Conservation (phyloP, 2,113 vertebrate species). For the Chunga burmeisteri region DNA sequence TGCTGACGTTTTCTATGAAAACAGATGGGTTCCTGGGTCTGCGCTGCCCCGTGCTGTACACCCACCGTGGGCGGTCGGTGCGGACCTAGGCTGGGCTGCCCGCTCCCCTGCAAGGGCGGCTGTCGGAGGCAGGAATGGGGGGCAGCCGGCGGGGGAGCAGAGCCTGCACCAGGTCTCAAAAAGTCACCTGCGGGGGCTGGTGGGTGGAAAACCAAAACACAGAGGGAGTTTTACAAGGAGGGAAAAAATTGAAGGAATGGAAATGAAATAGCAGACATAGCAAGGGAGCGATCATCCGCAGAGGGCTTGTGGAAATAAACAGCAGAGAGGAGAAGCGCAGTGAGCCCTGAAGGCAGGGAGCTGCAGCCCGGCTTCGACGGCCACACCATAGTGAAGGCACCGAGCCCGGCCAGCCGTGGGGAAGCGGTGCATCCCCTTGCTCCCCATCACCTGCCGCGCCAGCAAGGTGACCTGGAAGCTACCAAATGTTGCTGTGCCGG, state of each 20-base stretch:
- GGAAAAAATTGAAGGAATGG: neutral
- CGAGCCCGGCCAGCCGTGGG: accelerated
- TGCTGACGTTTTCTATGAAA: neutral
- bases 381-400: accelerated
- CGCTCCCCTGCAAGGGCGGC: accelerated
- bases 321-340: neutral
- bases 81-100: neutral
- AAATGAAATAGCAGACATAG: conserved; percentile 17
- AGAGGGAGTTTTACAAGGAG: neutral
- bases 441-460: neutral
- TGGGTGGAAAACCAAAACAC: neutral
- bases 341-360: neutral
- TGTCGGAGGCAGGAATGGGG: neutral
- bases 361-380: accelerated
- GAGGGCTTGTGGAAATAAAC: conserved; percentile 24
- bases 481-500: neutral
- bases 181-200: neutral
- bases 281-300: neutral
- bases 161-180: accelerated
- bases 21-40: neutral
- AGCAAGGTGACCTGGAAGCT: neutral
- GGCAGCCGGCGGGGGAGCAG: neutral
- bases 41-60: accelerated
- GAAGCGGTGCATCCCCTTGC: neutral
- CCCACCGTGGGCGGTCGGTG: accelerated